Conservation (phyloP, 2,797 vertebrate genomes). For the Adrianichthys oophorus region DNA sequence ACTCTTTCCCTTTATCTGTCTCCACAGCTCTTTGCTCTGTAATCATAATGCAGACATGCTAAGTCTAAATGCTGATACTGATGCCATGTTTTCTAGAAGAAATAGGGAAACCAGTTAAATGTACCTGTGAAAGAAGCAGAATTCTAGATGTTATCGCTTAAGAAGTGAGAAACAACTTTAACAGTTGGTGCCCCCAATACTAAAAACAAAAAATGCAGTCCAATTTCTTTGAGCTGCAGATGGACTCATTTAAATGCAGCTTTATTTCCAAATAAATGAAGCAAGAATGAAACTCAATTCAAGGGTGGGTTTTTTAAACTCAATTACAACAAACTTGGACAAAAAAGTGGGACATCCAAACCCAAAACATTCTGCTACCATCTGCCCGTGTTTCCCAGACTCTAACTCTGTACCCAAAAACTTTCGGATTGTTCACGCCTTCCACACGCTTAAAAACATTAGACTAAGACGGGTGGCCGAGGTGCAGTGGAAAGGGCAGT, state of each 20-base stretch:
- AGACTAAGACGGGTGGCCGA: no score
- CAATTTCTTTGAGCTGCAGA: neutral
- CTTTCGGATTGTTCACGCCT: constrained; percentile 10
- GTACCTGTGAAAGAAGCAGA: neutral
- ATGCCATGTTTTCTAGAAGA: constrained; percentile 23
- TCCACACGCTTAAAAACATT: no score
- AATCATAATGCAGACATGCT: constrained; percentile 15
- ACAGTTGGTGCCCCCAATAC: constrained; percentile 7
- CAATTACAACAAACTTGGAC: constrained; percentile 7
- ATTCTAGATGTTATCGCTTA: constrained; percentile 19
- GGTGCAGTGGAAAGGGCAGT: no score
- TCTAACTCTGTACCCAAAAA: constrained; percentile 15
- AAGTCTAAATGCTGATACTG: constrained; percentile 26
- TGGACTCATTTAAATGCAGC: neutral
- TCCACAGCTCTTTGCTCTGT: constrained; percentile 19
- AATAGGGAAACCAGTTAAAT: constrained; percentile 19
- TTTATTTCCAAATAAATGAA: constrained; percentile 4
- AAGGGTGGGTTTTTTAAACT: constrained; percentile 12
- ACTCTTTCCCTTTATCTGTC: constrained; percentile 14
- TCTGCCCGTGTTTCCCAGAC: constrained; percentile 16
- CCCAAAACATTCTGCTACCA: constrained; percentile 13
- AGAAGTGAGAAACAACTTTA: neutral
- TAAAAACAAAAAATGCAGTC: constrained; percentile 1
- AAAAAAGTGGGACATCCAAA: constrained; percentile 4
- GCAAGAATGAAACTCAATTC: constrained; percentile 3